phyloP scores from a whole-genome alignment of 2,888 invertebrate genomes.

The Sceliomorpha sp. region DNA sequence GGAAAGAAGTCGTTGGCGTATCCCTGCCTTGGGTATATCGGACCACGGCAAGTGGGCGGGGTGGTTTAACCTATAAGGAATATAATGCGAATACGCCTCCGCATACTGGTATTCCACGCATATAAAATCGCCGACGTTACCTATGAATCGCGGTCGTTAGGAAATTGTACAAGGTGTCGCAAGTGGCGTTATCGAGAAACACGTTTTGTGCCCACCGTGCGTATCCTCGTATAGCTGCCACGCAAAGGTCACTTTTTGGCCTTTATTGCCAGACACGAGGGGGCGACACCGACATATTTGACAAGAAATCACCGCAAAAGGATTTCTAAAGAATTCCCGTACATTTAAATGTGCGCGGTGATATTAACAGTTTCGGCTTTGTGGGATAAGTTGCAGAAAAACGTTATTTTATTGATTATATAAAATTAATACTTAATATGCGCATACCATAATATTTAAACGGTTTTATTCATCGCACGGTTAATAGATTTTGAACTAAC shows the following conservation, averaged over 20 bases:
- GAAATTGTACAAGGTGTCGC: slow-evolving; percentile 59
- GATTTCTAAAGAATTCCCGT: too few species aligned
- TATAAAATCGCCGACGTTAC: slow-evolving; percentile 59
- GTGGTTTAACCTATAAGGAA: slow-evolving; percentile 75
- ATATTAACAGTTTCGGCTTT: too few species aligned
- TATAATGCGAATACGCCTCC: slow-evolving; percentile 76
- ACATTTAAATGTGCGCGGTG: too few species aligned
- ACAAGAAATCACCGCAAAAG: too few species aligned
- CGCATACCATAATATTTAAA: too few species aligned
- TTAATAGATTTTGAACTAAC: too few species aligned
- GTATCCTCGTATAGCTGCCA: slow-evolving; percentile 19
- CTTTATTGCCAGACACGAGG: background rate
- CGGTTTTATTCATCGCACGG: too few species aligned
- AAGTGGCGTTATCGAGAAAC: slow-evolving; percentile 56
- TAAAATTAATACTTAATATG: too few species aligned
- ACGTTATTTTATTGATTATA: too few species aligned
- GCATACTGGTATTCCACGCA: slow-evolving; percentile 57
- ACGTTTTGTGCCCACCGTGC: slow-evolving; percentile 50
- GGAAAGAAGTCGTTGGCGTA: slow-evolving; percentile 77
- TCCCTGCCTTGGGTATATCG: slow-evolving; percentile 71
- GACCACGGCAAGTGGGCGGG: slow-evolving; percentile 74
- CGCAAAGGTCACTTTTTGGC: slow-evolving; percentile 47
- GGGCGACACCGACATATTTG: background rate
- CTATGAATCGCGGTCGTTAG: slow-evolving; percentile 59
- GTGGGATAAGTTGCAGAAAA: too few species aligned